These are phyloP conservation scores for Chelonoidis abingdonii DNA, from an alignment of 2,113 vertebrate genomes.

Conservation along the genomic window DNA sequence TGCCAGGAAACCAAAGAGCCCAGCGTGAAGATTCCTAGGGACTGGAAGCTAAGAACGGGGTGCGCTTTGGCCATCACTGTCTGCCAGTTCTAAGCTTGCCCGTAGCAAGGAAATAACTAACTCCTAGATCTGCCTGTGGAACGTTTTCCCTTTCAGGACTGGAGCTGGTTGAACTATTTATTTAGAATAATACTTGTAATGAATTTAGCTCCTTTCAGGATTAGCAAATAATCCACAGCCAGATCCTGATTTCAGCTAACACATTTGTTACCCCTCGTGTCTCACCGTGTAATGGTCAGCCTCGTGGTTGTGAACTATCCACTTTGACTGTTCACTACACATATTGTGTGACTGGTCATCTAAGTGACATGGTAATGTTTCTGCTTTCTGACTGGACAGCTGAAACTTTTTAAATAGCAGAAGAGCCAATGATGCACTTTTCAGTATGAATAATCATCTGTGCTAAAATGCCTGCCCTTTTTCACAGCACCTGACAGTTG, in stretches of 20 bases:
- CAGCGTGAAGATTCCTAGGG: not conserved
- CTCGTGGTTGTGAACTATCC: not conserved
- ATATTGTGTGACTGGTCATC: not conserved
- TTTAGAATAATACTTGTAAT: conserved; percentile 36
- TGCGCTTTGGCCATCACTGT: not conserved
- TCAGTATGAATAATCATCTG: not conserved
- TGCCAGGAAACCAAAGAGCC: not conserved
- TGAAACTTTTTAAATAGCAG: accelerated
- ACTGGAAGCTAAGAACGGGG: not conserved
- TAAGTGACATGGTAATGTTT: not conserved
- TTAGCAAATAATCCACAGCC: not conserved
- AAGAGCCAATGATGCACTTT: not conserved
- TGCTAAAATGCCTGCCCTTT: not conserved
- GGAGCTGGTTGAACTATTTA: not conserved
- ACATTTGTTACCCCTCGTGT: accelerated
- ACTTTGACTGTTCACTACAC: accelerated
- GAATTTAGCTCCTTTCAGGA: conserved; percentile 13
- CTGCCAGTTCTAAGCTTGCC: accelerated
- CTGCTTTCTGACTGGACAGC: accelerated
- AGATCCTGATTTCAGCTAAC: not conserved
- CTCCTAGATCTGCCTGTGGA: not conserved
- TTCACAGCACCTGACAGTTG: not conserved
- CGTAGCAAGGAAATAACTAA: not conserved
- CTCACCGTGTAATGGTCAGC: not conserved
- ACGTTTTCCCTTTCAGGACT: not conserved